Percentiles rank a stretch among this genome's conserved stretches.
Evolutionary conservation across 2,888 invertebrate genomes (phyloP).

Genomic region (Synergus gifuensis): DNA sequence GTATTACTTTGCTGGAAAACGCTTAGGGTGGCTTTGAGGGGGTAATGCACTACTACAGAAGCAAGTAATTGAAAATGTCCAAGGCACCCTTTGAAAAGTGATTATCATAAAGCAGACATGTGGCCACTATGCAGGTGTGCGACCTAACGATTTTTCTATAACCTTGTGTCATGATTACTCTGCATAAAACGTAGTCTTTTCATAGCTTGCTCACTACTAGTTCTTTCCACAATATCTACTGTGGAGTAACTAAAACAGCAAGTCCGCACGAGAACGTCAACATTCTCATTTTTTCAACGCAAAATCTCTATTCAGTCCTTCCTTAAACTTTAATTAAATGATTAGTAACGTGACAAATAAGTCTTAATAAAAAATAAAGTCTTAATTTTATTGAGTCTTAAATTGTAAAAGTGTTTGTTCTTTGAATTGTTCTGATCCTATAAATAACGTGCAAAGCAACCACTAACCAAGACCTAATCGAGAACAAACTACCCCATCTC

Average conservation of each 20-base stretch:
- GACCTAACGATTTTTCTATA: slow-evolving; percentile 41
- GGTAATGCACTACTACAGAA: neutral
- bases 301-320: neutral
- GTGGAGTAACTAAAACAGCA: neutral
- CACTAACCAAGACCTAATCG: slow-evolving; percentile 9
- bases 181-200: slow-evolving; percentile 19
- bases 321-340: neutral
- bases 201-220: slow-evolving; percentile 7
- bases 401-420: neutral
- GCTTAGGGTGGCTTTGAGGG: neutral
- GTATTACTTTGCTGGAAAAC: neutral
- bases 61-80: slow-evolving; percentile 19
- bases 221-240: neutral
- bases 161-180: slow-evolving; percentile 39
- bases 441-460: slow-evolving; percentile 19
- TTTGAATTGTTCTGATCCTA: neutral
- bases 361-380: neutral
- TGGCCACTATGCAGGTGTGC: slow-evolving; percentile 28
- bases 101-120: slow-evolving; percentile 11
- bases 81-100: slow-evolving; percentile 20
- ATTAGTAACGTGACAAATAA: neutral
- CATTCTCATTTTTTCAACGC: neutral
- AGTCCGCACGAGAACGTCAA: neutral
- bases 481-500: slow-evolving; percentile 4
- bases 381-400: neutral